Base-by-base conservation (phyloP, 2,888 invertebrate species). In the Argyresthia albistria region DNA sequence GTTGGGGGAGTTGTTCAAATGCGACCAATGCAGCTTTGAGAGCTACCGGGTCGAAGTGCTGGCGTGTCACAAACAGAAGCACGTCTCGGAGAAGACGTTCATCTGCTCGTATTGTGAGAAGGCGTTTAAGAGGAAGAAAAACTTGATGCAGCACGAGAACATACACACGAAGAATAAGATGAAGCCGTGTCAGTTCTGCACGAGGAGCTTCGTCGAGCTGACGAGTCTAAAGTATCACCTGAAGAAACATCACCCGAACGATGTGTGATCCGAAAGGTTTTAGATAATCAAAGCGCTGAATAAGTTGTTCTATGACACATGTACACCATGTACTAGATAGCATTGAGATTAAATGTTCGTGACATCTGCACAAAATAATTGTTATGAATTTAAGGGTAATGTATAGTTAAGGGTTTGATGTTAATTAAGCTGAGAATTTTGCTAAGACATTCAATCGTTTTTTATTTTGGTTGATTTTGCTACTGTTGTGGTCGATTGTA, bases 91-190 rank as follows among this genome's bases (percentile, higher is more conserved):
- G 9, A 14, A 25, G 25, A 25, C 10, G 46, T 15, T 15, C 46
- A 6, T 14, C n/a, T 46, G 46, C 12, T 10, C 9, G 4, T 14
- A n/a, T 4, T 53, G 53, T 37, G 43, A 10, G 25, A 35, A 45
- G 14, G 35, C 14, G 37, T 53, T 53, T 14, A 37, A n/a, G n/a
- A 42, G 14, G 11, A 50, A 12, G n/a, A 12, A 45, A n/a, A n/a
- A 10, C 43, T 54, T 53, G 48, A 43, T 16, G 55, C 57, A 45
- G 45, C 52, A 51, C 46, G 50, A 48, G 50, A 43, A 14, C 8
- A 36, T 35, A 6, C 53, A 53, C 14, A 45, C 15, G 8, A 15
- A 16, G 8, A 8, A n/a, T 4, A 53, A 46, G 16, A 12, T 25
- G 8, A 36, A 12, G 9, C 11, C 39, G 39, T 53, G 53, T 11